These are phyloP conservation scores for Catalaphyllia jardinei DNA, from an alignment of 64 coral and sea anemone species.

Conservation along the genomic window DNA sequence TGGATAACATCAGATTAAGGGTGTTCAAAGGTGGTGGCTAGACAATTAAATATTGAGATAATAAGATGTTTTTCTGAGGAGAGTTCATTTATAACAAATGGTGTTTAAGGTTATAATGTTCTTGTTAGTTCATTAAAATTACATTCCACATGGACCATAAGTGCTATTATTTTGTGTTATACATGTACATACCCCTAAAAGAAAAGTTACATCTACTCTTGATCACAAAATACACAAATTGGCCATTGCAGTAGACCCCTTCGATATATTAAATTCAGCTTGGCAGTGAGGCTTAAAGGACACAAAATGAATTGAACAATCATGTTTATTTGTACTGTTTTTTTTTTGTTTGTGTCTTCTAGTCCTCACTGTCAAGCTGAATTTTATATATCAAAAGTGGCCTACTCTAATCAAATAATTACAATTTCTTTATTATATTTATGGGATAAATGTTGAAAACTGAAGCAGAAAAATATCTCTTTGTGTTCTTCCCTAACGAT, in stretches of 20 bases:
- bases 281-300: too few relatives aligned
- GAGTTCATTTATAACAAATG: neutral
- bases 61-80: neutral
- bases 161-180: neutral
- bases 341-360: too few relatives aligned
- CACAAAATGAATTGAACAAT: too few relatives aligned
- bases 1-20: neutral
- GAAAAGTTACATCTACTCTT: neutral
- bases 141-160: conserved; percentile 1
- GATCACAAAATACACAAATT: neutral
- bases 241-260: too few relatives aligned
- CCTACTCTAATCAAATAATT: conserved; percentile 26
- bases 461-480: neutral
- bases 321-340: too few relatives aligned
- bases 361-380: too few relatives aligned
- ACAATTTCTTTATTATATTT: conserved; percentile 11
- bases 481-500: neutral
- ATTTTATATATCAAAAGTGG: conserved; percentile 21
- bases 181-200: neutral
- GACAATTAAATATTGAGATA: too few relatives aligned
- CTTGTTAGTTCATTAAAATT: conserved; percentile 20
- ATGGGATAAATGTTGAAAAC: neutral
- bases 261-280: too few relatives aligned
- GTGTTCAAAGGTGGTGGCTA: neutral
- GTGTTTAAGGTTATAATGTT: neutral